phyloP scores from a whole-genome alignment of 1,140 invertebrate genomes.

The Stegodyphus mimosarum region DNA sequence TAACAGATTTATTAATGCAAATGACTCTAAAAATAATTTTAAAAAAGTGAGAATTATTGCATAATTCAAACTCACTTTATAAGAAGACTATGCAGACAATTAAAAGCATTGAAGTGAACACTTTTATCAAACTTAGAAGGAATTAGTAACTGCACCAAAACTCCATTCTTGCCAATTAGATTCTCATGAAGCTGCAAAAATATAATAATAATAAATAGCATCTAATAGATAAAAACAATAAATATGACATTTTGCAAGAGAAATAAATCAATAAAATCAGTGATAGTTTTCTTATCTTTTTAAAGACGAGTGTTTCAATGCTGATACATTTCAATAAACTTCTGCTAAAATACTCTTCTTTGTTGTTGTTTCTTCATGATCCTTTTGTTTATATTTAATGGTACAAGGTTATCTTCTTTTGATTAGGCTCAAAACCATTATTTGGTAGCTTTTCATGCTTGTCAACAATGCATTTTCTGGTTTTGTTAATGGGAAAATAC shows the following conservation, averaged over 20 bases:
- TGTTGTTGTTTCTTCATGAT: neutral
- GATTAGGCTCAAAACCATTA: too few species aligned
- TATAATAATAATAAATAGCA: neutral
- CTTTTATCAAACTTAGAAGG: neutral
- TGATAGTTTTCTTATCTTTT: neutral
- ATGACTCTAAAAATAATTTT: neutral
- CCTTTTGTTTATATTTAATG: neutral
- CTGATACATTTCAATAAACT: neutral
- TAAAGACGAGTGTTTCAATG: too few species aligned
- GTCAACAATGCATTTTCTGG: too few species aligned
- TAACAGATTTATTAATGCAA: neutral
- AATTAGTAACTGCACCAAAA: neutral
- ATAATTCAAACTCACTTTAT: slow-evolving; percentile 9
- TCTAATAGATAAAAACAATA: neutral
- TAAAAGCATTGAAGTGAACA: slow-evolving; percentile 11
- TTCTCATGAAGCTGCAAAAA: slow-evolving; percentile 13
- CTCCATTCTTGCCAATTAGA: slow-evolving; percentile 22
- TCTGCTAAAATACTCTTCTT: neutral
- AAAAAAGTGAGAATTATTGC: neutral
- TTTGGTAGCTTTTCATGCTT: too few species aligned
- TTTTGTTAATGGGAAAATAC: too few species aligned
- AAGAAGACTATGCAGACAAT: slow-evolving; percentile 16
- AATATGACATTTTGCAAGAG: neutral
- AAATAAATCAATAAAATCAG: neutral
- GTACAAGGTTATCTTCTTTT: too few species aligned